phyloP scores from a whole-genome alignment of 1,140 invertebrate species.

The Tetragonula clypearis region DNA sequence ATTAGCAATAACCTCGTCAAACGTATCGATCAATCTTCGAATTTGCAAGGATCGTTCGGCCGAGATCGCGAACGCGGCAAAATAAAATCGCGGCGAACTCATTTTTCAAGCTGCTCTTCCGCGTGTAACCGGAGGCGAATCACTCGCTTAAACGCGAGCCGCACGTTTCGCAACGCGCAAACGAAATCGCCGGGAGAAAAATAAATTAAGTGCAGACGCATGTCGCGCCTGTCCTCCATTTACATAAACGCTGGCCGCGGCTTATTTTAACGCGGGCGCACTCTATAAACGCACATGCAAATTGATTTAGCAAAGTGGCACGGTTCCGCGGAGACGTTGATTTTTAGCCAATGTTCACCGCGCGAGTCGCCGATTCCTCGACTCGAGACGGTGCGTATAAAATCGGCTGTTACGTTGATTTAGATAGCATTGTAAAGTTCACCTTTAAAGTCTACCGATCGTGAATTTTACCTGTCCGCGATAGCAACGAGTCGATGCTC shows the following conservation, averaged over 20 bases:
- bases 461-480: background rate
- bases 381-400: background rate
- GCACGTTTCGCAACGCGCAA: background rate
- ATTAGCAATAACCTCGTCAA: background rate
- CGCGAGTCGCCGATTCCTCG: background rate
- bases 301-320: constrained; percentile 35
- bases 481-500: background rate
- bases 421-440: constrained; percentile 13
- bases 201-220: constrained; percentile 58
- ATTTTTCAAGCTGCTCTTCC: constrained; percentile 17
- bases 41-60: background rate
- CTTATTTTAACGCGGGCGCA: constrained; percentile 29
- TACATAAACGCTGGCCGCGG: constrained; percentile 55
- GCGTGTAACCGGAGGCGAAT: background rate
- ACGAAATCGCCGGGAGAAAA: constrained; percentile 49
- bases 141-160: background rate
- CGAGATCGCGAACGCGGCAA: background rate
- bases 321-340: constrained; percentile 13
- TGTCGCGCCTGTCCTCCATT: constrained; percentile 51
- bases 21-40: constrained; percentile 26
- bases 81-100: constrained; percentile 43
- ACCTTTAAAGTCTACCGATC: background rate
- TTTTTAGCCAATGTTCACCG: background rate
- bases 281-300: constrained; percentile 9
- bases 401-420: constrained; percentile 10